Percentiles rank a stretch among this genome's conserved stretches.
These are phyloP conservation scores for Petrosia ficiformis DNA, from an alignment of 37 sponge, comb jelly and placozoan species.

Conservation along the genomic window DNA sequence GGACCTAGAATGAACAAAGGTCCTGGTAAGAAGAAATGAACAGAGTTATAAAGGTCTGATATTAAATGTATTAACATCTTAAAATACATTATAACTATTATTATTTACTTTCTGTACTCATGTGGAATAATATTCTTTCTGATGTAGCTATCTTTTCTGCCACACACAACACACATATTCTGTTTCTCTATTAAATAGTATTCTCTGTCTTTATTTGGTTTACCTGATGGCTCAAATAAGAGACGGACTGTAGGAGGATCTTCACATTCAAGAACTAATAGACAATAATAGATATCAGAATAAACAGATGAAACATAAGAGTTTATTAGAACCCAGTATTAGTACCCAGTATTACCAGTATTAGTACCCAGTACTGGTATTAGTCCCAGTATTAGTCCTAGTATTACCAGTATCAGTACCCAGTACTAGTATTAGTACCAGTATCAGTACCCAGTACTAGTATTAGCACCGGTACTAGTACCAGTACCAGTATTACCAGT, in stretches of 20 bases:
- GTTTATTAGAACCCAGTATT: too few relatives aligned
- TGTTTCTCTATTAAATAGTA: conserved; percentile 78
- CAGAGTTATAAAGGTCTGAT: too few relatives aligned
- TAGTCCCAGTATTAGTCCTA: too few relatives aligned
- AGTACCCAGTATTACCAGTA: too few relatives aligned
- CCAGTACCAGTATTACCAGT: too few relatives aligned
- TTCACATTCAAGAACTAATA: conserved; percentile 52
- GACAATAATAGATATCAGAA: neutral
- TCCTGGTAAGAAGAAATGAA: too few relatives aligned
- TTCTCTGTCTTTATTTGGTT: conserved; percentile 58
- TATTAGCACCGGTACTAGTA: too few relatives aligned
- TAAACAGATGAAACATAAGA: neutral
- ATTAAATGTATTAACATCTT: neutral
- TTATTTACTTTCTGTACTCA: conserved; percentile 78
- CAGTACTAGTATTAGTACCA: too few relatives aligned
- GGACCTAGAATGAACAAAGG: too few relatives aligned
- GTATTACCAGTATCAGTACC: too few relatives aligned
- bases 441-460: too few relatives aligned
- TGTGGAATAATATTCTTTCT: conserved; percentile 84
- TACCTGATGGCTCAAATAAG: conserved; percentile 78
- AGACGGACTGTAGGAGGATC: conserved; percentile 58
- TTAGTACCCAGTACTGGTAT: too few relatives aligned
- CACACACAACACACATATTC: conserved; percentile 85
- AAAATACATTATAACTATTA: neutral
- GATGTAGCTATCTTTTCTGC: conserved; percentile 47